These are phyloP conservation scores for Agelastica alni DNA, from an alignment of 2,888 invertebrate genomes.

Conservation along the genomic window DNA sequence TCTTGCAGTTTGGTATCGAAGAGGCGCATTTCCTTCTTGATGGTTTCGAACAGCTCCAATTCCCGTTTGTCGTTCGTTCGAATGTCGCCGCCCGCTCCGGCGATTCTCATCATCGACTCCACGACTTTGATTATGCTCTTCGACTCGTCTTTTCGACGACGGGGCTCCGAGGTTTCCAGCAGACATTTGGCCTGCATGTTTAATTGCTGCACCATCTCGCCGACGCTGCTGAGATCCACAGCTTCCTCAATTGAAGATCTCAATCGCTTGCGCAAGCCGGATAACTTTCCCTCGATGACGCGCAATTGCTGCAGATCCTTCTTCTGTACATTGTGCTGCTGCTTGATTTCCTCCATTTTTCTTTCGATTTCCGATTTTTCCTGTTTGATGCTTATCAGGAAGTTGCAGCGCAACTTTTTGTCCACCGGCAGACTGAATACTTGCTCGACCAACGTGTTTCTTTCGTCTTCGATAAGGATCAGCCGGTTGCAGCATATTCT, in stretches of 20 bases:
- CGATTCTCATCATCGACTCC: too few relatives aligned
- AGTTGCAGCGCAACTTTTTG: conserved; percentile 44
- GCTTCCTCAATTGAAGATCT: conserved; percentile 18
- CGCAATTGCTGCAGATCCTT: conserved; percentile 39
- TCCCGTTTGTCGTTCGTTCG: conserved; percentile 6
- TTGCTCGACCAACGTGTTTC: conserved; percentile 48
- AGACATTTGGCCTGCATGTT: conserved; percentile 43
- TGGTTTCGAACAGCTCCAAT: conserved; percentile 9
- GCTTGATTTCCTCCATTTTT: conserved; percentile 40
- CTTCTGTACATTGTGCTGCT: conserved; percentile 34
- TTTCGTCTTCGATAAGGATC: conserved; percentile 47
- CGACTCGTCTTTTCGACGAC: conserved; percentile 33
- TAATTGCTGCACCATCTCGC: conserved; percentile 41
- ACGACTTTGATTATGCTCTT: conserved; percentile 11
- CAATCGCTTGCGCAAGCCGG: conserved; percentile 37
- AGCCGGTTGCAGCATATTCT: conserved; percentile 46
- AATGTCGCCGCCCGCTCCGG: background rate
- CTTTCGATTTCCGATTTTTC: conserved; percentile 47
- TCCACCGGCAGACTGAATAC: conserved; percentile 47
- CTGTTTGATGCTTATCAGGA: conserved; percentile 44
- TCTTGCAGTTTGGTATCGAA: conserved; percentile 12
- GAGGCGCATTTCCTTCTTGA: conserved; percentile 24
- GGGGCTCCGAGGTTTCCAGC: conserved; percentile 39
- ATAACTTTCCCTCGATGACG: conserved; percentile 40
- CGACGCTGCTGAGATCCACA: conserved; percentile 22